These are phyloP conservation scores for Euspilapteryx auroguttella DNA, from an alignment of 2,888 invertebrate species.

Conservation along the genomic window DNA sequence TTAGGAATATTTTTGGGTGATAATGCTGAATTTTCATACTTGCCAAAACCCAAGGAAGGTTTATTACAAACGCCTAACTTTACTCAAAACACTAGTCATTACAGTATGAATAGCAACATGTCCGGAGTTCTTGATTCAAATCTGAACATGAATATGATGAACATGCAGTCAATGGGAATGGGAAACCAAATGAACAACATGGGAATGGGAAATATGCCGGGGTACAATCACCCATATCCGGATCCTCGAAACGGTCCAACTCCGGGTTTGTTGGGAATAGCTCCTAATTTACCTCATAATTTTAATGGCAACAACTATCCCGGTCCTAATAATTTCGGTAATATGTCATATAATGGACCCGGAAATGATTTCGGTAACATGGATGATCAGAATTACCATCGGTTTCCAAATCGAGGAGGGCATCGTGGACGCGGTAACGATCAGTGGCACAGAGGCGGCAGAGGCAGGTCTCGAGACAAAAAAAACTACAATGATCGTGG, in stretches of 20 bases:
- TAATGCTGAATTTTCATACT: conserved; percentile 55
- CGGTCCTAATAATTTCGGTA: conserved; percentile 39
- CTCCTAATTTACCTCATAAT: conserved; percentile 55
- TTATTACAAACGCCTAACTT: conserved; percentile 43
- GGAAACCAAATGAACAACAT: conserved; percentile 32
- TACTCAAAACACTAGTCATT: conserved; percentile 30
- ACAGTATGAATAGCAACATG: conserved; percentile 29
- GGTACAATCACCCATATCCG: conserved; percentile 39
- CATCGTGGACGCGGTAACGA: conserved; percentile 46
- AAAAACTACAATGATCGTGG: conserved; percentile 53
- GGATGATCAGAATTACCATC: conserved; percentile 43
- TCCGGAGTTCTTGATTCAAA: conserved; percentile 27
- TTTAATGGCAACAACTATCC: conserved; percentile 39
- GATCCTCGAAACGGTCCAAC: conserved; percentile 49
- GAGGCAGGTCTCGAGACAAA: conserved; percentile 47
- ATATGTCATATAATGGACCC: conserved; percentile 44
- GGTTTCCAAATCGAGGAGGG: conserved; percentile 42
- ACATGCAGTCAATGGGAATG: conserved; percentile 44
- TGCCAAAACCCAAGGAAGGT: conserved; percentile 48
- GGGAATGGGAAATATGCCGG: conserved; percentile 39
- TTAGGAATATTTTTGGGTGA: conserved; percentile 63
- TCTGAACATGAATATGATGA: conserved; percentile 41
- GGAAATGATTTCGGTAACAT: conserved; percentile 43
- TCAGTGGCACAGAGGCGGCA: conserved; percentile 45
- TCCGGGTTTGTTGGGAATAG: conserved; percentile 62